A percentile compares a stretch with the other conserved stretches of the same genome.
These are phyloP conservation scores for Tursiops truncatus DNA, from an alignment of 2,113 vertebrate genomes.

Conservation along the genomic window DNA sequence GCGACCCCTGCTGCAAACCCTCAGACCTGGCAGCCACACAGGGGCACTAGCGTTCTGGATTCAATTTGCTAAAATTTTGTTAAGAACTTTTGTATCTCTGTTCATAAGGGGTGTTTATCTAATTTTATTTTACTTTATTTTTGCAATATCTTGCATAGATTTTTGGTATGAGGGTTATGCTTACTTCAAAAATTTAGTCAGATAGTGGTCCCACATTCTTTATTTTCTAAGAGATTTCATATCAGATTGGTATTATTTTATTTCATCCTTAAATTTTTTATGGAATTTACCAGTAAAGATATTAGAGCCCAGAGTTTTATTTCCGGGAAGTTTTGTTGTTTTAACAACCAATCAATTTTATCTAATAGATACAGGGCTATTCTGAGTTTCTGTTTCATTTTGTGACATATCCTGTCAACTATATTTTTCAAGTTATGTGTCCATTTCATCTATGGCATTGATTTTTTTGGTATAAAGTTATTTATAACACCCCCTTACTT, in stretches of 20 bases:
- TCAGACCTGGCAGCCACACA: neutral
- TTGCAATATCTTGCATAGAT: neutral
- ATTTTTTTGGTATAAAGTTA: neutral
- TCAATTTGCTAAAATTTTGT: neutral
- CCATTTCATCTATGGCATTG: neutral
- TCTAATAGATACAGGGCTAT: neutral
- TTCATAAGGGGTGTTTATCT: neutral
- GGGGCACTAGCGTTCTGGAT: neutral
- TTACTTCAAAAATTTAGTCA: neutral
- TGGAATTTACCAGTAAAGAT: neutral
- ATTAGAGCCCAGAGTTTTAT: neutral
- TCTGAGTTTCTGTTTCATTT: neutral
- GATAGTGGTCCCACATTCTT: neutral
- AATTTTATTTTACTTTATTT: neutral
- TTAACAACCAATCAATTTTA: neutral
- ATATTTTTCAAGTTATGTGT: neutral
- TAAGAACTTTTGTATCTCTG: neutral
- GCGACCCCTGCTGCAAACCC: neutral
- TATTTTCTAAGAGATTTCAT: slow-evolving; percentile 18
- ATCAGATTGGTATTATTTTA: neutral
- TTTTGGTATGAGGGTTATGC: neutral
- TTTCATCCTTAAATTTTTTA: neutral
- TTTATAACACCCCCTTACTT: neutral
- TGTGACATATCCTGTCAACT: neutral
- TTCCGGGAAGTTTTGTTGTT: neutral